Percentiles rank a stretch among this genome's conserved stretches.
Evolutionary conservation across 2,797 vertebrate genomes (phyloP).

Genomic region (Pangasius mekongensis): DNA sequence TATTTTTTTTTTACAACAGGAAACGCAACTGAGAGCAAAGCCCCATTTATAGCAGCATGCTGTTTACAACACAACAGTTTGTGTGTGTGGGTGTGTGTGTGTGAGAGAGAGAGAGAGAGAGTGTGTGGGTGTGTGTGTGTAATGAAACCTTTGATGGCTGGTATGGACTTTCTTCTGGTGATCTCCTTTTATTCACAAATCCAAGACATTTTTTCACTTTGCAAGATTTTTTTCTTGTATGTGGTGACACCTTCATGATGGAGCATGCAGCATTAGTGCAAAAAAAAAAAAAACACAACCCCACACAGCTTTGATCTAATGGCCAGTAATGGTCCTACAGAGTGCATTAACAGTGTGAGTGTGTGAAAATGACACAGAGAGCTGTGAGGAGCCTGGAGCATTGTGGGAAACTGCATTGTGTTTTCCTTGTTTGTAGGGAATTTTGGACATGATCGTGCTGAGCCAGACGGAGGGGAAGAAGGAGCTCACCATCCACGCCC

Average conservation of each 20-base stretch:
- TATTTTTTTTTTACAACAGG: neutral
- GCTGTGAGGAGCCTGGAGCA: slow-evolving; percentile 12
- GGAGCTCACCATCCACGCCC: slow-evolving; percentile 84
- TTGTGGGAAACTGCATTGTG: slow-evolving; percentile 26
- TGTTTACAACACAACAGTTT: neutral
- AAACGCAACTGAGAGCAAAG: neutral
- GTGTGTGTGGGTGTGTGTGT: neutral
- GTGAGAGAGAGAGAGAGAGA: neutral
- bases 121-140: neutral
- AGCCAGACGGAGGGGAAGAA: slow-evolving; percentile 75
- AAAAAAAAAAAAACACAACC: neutral
- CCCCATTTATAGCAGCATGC: neutral
- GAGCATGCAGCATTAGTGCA: neutral
- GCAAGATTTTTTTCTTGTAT: neutral
- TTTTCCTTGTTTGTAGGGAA: slow-evolving; percentile 82
- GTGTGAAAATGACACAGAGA: slow-evolving; percentile 10
- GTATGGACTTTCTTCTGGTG: neutral
- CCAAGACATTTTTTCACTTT: neutral
- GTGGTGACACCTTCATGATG: neutral
- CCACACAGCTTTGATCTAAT: slow-evolving; percentile 25
- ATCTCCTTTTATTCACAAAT: neutral
- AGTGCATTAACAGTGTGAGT: slow-evolving; percentile 38
- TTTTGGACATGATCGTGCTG: slow-evolving; percentile 92
- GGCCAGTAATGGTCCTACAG: slow-evolving; percentile 4
- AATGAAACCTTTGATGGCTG: neutral